Evolutionary conservation across 2,797 vertebrate species (phyloP).

Genomic region (Gila robusta): DNA sequence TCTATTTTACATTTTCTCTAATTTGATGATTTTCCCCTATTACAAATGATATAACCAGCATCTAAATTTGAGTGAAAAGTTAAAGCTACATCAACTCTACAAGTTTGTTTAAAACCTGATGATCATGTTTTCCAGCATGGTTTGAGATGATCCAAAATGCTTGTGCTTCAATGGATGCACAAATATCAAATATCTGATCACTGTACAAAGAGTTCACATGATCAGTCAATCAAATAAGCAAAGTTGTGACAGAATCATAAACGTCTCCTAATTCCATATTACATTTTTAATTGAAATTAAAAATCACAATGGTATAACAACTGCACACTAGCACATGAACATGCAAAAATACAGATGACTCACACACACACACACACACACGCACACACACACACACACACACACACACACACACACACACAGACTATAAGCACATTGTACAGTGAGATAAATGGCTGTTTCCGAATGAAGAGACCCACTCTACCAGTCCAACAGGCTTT

Average conservation of each 20-base stretch:
- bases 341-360: constrained; percentile 19
- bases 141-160: neutral
- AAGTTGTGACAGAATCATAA: neutral
- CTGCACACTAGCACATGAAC: constrained; percentile 60
- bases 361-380: neutral
- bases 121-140: neutral
- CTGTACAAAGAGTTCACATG: constrained; percentile 1
- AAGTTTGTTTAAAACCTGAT: neutral
- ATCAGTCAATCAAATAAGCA: neutral
- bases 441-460: constrained; percentile 41
- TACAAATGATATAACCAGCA: neutral
- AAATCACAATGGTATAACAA: neutral
- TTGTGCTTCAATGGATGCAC: neutral
- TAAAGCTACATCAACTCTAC: neutral
- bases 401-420: neutral
- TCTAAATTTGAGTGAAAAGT: neutral
- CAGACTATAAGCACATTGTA: constrained; percentile 29
- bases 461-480: constrained; percentile 47
- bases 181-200: neutral
- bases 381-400: neutral
- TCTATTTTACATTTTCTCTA: neutral
- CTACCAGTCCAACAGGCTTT: constrained; percentile 60
- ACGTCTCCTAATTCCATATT: neutral
- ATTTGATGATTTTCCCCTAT: neutral
- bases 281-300: neutral